A percentile compares a stretch with the other conserved stretches of the same genome.
These are phyloP conservation scores for Oplegnathus fasciatus DNA, from an alignment of 2,113 vertebrate genomes.

Conservation along the genomic window DNA sequence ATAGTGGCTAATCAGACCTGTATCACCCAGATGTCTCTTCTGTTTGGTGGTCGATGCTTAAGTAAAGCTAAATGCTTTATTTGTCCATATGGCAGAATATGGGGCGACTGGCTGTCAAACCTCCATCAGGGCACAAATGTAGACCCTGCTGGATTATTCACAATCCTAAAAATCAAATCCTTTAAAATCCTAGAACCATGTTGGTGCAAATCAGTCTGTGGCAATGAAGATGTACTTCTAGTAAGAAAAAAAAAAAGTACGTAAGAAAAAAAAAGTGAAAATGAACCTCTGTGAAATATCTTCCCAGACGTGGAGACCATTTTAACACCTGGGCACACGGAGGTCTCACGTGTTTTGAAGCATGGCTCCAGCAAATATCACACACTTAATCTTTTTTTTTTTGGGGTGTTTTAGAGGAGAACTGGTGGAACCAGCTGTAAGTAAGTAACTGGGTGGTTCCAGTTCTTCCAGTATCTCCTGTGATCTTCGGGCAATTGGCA, in stretches of 20 bases:
- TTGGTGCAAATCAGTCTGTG: slow-evolving; percentile 30
- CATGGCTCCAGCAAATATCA: slow-evolving; percentile 45
- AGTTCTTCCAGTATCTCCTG: too few species aligned
- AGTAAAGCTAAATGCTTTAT: not conserved
- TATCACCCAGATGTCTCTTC: not conserved
- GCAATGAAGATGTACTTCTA: slow-evolving; percentile 29
- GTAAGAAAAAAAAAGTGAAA: slow-evolving; percentile 7
- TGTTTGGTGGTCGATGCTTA: not conserved
- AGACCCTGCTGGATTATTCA: slow-evolving; percentile 9
- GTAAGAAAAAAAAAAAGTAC: not conserved
- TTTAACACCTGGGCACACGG: slow-evolving; percentile 26
- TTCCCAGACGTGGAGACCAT: slow-evolving; percentile 32
- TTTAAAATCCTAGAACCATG: slow-evolving; percentile 24
- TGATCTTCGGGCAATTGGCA: not conserved
- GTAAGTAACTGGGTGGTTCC: not conserved
- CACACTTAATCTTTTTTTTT: slow-evolving; percentile 15
- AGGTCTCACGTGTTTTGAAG: slow-evolving; percentile 36
- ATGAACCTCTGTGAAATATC: slow-evolving; percentile 25
- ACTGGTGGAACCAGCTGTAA: not conserved
- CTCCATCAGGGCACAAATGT: not conserved
- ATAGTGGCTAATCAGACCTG: not conserved
- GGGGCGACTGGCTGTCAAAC: not conserved
- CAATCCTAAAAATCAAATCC: slow-evolving; percentile 25
- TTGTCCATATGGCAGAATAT: not conserved
- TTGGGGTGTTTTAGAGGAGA: not conserved